phyloP scores from a whole-genome alignment of 2,888 invertebrate genomes.

The Epirrhoe tristata region DNA sequence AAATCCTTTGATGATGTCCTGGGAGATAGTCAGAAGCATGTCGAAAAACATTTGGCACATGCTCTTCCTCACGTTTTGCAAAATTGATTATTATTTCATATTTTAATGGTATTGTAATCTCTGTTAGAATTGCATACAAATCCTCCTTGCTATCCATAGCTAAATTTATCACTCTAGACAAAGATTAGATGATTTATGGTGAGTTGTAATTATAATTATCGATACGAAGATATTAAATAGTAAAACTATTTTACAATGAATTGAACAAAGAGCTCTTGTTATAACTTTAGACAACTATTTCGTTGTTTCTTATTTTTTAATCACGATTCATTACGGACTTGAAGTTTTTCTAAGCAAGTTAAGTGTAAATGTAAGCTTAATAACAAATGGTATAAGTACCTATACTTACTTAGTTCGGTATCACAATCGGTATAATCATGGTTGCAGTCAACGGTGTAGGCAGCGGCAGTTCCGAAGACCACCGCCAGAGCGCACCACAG shows the following conservation, averaged over 20 bases:
- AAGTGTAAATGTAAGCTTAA: too few relatives aligned
- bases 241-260: conserved; percentile 19
- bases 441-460: conserved; percentile 81
- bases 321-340: too few relatives aligned
- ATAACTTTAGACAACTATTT: background rate
- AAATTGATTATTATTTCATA: too few relatives aligned
- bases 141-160: too few relatives aligned
- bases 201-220: conserved; percentile 24
- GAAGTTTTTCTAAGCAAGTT: too few relatives aligned
- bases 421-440: conserved; percentile 81
- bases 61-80: too few relatives aligned
- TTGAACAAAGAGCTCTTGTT: conserved; percentile 13
- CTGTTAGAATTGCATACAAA: too few relatives aligned
- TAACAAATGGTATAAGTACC: background rate
- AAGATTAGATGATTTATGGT: conserved; percentile 26
- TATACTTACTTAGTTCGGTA: conserved; percentile 73
- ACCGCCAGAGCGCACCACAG: conserved; percentile 66
- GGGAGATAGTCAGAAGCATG: too few relatives aligned
- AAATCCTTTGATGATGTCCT: too few relatives aligned
- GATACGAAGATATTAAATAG: conserved; percentile 30
- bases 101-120: too few relatives aligned
- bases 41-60: too few relatives aligned
- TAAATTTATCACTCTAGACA: too few relatives aligned
- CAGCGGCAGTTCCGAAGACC: conserved; percentile 58
- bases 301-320: background rate